Conservation (phyloP, 2,113 vertebrate species). For the Pseudonaja textilis region DNA sequence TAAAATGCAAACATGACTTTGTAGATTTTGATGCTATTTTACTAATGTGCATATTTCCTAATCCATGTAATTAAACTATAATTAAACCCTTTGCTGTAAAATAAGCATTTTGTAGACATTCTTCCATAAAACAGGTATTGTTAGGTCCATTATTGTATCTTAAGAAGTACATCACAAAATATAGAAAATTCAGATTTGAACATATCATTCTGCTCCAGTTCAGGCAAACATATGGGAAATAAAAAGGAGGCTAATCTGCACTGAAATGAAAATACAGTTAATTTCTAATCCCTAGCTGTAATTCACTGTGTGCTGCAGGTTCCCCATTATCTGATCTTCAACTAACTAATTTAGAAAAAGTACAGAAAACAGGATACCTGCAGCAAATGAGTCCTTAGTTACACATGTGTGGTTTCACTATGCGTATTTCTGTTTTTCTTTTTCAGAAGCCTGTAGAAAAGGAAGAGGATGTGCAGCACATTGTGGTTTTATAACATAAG, state of each 20-base stretch:
- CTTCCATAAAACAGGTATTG: not conserved
- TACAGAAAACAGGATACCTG: conserved; percentile 13
- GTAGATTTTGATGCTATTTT: not conserved
- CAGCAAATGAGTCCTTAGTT: conserved; percentile 43
- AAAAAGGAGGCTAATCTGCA: not conserved
- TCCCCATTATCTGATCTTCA: conserved; percentile 7
- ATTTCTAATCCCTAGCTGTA: not conserved
- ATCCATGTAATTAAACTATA: not conserved
- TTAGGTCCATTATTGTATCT: not conserved
- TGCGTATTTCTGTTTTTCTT: conserved; percentile 70
- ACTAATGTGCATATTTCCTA: not conserved
- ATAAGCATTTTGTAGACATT: not conserved
- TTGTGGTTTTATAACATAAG: conserved; percentile 64
- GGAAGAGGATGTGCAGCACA: conserved; percentile 73
- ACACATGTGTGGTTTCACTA: conserved; percentile 65
- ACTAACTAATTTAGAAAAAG: not conserved
- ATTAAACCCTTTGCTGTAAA: not conserved
- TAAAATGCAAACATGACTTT: not conserved
- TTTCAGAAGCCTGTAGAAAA: conserved; percentile 62
- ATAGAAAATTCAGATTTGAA: not conserved
- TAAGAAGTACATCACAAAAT: not conserved
- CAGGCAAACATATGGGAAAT: not conserved
- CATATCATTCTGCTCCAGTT: not conserved
- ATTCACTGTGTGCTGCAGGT: not conserved
- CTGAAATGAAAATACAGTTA: no score